phyloP scores from a whole-genome alignment of 2,797 vertebrate species.

The Urocyon cinereoargenteus region DNA sequence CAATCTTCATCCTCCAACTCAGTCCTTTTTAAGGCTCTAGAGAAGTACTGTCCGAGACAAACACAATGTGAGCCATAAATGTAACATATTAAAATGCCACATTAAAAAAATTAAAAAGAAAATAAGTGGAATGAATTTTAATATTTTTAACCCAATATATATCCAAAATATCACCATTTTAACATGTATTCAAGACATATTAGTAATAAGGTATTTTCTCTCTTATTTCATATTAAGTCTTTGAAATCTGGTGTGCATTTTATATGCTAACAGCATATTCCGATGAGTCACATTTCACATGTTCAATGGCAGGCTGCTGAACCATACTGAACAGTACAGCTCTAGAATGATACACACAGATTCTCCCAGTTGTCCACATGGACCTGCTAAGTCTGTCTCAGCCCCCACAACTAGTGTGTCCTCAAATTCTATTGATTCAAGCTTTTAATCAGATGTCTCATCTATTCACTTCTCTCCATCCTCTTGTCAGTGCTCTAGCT shows the following conservation, averaged over 20 bases:
- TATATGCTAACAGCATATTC: background rate
- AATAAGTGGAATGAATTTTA: background rate
- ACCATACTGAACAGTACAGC: background rate
- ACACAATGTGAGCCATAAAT: background rate
- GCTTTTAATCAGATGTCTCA: background rate
- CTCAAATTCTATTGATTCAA: background rate
- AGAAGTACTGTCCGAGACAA: background rate
- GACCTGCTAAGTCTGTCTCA: background rate
- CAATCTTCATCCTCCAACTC: background rate
- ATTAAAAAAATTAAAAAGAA: background rate
- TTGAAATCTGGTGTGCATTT: background rate
- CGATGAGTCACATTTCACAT: background rate
- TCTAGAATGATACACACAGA: background rate
- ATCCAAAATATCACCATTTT: slow-evolving; percentile 18
- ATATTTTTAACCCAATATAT: background rate
- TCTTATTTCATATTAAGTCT: background rate
- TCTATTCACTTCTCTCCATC: background rate
- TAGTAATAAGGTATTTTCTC: background rate
- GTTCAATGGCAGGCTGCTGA: background rate
- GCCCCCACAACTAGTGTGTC: background rate
- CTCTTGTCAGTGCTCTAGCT: background rate
- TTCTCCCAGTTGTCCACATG: background rate
- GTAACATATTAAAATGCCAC: background rate
- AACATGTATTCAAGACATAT: background rate
- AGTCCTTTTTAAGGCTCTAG: background rate